Base-by-base conservation (phyloP, 2,113 vertebrate genomes). In the Clupea harengus region DNA sequence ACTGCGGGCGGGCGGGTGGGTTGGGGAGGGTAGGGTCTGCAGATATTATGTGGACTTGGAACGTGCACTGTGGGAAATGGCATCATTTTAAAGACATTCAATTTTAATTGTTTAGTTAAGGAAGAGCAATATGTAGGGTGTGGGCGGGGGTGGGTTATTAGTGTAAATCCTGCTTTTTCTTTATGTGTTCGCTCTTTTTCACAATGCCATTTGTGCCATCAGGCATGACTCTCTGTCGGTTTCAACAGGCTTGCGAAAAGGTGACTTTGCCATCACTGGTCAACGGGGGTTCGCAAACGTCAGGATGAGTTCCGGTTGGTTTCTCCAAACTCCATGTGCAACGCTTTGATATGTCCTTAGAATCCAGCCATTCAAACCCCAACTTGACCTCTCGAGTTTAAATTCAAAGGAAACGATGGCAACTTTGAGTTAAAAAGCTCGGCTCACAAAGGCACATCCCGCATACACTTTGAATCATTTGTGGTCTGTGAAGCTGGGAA, bases 381-480 rank as follows among this genome's bases (percentile, higher is more conserved):
- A 78, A 78, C 72, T 17, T 78, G 72, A 78, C 32, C 72, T 44
- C 28, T 15, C 5, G 28, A 39, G 72, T 78, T 78, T 39, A 78
- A 72, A 78, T 22, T 60, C 18, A 32, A 72, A 67, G 64, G 7
- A n/a, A 72, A 78, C 18, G 20, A 22, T 60, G 54, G 54, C 54
- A 60, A 60, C 54, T 60, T 60, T 60, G 54, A 60, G 18, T 60
- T 22, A 22, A 18, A 32, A 17, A 32, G 32, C 10, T 32, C 72
- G 39, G 72, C 72, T 78, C 72, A 78, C 72, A 78, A 78, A 78
- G 72, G 72, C 72, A 78, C 72, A 78, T 78, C 28, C 28, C 39
- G 72, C 15, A 39, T 75, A 75, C 67, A 75, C 67, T 32, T 75
- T 75, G 11, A 75, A 75, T 78, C 28, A 78, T 78, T 78, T 78